These are phyloP conservation scores for Tachysurus fulvidraco DNA, from an alignment of 2,113 vertebrate genomes.

Conservation along the genomic window DNA sequence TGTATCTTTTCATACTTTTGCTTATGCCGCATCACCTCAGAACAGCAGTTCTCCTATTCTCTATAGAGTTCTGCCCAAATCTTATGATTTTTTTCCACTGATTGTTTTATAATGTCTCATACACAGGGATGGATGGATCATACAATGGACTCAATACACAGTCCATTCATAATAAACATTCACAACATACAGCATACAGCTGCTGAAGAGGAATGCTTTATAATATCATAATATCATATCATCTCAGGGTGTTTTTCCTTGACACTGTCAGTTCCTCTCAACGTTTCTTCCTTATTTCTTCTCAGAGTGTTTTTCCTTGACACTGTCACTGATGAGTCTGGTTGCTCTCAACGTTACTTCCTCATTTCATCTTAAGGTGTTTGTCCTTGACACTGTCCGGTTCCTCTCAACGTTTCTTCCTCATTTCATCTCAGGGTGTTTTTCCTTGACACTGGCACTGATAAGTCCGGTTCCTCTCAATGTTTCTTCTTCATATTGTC, in stretches of 20 bases:
- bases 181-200: background rate
- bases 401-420: no score
- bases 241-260: no score
- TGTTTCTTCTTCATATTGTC: no score
- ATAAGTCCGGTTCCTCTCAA: no score
- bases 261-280: no score
- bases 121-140: no score
- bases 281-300: no score
- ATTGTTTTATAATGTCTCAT: background rate
- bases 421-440: no score
- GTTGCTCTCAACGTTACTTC: background rate
- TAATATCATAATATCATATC: background rate
- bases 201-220: background rate
- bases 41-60: background rate
- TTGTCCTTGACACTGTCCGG: background rate
- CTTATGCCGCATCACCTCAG: background rate
- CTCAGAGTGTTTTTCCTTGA: no score
- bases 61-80: background rate
- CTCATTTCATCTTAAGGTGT: background rate
- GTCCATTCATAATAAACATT: background rate
- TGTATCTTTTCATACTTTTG: background rate
- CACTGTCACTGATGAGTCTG: background rate
- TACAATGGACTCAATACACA: background rate
- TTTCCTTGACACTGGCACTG: no score
- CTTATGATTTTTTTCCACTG: background rate